A percentile compares a stretch with the other conserved stretches of the same genome.
Evolutionary conservation across 2,888 invertebrate species (phyloP).

Genomic region (Gari tellinella): DNA sequence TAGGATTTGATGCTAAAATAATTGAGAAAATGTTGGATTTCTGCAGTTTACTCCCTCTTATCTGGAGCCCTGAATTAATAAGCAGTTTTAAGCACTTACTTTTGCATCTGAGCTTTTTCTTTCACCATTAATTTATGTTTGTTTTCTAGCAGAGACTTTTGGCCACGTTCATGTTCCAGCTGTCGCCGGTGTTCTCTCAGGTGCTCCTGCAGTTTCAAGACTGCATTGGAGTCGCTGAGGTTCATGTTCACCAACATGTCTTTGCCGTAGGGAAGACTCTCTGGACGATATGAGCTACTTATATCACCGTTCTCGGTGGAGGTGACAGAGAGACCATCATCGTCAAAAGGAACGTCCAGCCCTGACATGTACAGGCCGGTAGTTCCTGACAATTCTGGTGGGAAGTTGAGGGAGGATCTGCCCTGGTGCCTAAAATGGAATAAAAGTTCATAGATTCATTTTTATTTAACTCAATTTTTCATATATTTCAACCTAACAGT

Average conservation of each 20-base stretch:
- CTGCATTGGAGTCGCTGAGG: constrained; percentile 71
- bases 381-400: constrained; percentile 60
- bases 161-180: constrained; percentile 75
- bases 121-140: constrained; percentile 75
- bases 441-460: no score
- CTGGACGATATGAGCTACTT: constrained; percentile 56
- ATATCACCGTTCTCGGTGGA: constrained; percentile 75
- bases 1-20: no score
- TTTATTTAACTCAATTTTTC: no score
- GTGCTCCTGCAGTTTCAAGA: constrained; percentile 77
- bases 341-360: constrained; percentile 71
- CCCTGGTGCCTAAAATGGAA: constrained; percentile 37
- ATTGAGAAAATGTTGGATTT: no score
- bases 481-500: no score
- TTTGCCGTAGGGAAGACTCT: constrained; percentile 67
- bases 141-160: constrained; percentile 76
- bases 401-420: constrained; percentile 46
- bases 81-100: constrained; percentile 74
- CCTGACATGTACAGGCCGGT: constrained; percentile 63
- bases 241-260: constrained; percentile 75
- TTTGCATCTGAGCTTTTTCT: constrained; percentile 75
- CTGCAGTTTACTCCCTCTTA: no score
- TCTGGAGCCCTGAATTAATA: no score
- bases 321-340: constrained; percentile 79
- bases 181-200: constrained; percentile 71